Evolutionary conservation across 1,140 invertebrate species (phyloP).

Genomic region (Eupristina koningsbergeri): DNA sequence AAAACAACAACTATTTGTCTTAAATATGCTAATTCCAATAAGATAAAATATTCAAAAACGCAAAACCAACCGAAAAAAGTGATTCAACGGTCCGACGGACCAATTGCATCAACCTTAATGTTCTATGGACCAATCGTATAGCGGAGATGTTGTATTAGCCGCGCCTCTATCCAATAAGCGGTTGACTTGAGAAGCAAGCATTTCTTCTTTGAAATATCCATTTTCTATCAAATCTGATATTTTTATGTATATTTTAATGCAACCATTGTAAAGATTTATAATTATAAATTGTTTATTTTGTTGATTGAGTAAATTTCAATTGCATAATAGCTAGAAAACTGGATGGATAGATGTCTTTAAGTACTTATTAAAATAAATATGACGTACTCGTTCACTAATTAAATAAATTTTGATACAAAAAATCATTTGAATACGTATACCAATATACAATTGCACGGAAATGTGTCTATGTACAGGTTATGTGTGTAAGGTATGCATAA

Average conservation of each 20-base stretch:
- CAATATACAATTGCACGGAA: no score
- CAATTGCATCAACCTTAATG: not conserved
- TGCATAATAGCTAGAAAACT: no score
- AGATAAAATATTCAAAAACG: not conserved
- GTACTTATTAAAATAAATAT: no score
- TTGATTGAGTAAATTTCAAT: no score
- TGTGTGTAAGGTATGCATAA: no score
- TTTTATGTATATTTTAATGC: not conserved
- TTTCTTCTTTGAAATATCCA: not conserved
- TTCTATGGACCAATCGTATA: not conserved
- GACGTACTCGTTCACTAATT: no score
- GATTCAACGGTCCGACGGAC: not conserved
- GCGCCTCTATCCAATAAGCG: not conserved
- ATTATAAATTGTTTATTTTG: no score
- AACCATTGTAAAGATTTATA: no score
- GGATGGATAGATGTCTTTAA: no score
- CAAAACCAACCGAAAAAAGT: not conserved
- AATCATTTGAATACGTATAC: no score
- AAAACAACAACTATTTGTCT: not conserved
- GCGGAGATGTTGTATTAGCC: not conserved
- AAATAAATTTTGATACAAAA: no score
- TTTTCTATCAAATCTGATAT: not conserved
- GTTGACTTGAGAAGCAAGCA: not conserved
- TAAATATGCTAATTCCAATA: not conserved
- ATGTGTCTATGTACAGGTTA: no score